phyloP scores from a whole-genome alignment of 2,113 vertebrate genomes.

The Passer domesticus region DNA sequence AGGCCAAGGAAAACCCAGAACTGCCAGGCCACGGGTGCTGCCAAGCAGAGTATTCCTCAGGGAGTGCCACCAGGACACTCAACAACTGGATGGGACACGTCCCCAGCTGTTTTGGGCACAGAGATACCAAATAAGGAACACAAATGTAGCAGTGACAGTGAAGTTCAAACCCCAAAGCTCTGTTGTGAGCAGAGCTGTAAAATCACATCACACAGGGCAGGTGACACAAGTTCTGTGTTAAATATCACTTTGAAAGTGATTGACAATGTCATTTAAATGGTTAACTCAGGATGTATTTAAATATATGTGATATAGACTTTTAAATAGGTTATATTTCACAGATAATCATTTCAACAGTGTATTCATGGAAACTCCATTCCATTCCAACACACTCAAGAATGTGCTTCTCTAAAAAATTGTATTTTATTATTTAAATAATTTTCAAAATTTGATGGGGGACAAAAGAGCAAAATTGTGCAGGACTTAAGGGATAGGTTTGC shows the following conservation, averaged over 20 bases:
- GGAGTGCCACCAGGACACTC: neutral
- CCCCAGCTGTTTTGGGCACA: neutral
- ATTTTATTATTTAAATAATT: neutral
- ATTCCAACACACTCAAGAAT: neutral
- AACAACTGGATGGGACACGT: fast-evolving
- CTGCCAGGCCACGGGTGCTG: neutral
- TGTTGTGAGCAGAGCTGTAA: neutral
- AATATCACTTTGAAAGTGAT: neutral
- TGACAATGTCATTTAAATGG: neutral
- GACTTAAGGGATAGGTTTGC: neutral
- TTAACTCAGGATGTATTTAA: neutral
- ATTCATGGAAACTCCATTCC: neutral
- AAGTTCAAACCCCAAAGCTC: neutral
- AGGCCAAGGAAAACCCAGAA: neutral
- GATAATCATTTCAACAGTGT: neutral
- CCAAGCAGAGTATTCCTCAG: fast-evolving
- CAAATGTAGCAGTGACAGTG: fast-evolving
- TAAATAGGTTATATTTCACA: neutral
- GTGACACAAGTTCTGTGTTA: neutral
- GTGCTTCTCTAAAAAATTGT: neutral
- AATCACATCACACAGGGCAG: fast-evolving
- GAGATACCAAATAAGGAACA: neutral
- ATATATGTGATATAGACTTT: neutral
- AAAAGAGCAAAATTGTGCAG: neutral
- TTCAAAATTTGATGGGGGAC: fast-evolving